Base-by-base conservation (phyloP, 1,140 invertebrate genomes). In the Onthophagus taurus region DNA sequence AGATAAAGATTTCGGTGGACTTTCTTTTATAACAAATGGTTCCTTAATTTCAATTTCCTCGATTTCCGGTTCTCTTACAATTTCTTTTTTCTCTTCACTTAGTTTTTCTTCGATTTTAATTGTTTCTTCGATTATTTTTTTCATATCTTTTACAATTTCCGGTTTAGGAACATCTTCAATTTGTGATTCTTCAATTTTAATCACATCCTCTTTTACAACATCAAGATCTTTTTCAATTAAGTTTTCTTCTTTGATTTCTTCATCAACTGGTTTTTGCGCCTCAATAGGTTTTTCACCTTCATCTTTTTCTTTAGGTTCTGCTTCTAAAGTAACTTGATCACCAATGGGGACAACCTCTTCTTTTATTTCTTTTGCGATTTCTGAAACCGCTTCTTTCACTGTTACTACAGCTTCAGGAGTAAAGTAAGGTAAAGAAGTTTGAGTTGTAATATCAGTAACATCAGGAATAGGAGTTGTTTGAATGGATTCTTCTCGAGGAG, bases 391-490 rank as follows among this genome's bases (percentile, higher is more conserved):
- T 8, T 21, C 36, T 19, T 21, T 12, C 2, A 9, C 13, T 11
- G 12, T 19, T 23, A 12, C 9, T 38, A 26, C 37, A 13, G 11
- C 13, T 41, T 41, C 24, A 18, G 21, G n/a, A 9, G 38, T 41
- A 16, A 13, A 41, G 21, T 23, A 29, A 12, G 47, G 7, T 37
- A 51, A 54, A 30, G 47, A 36, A 8, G 54, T 55, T 49, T 56
- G 54, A 1, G 53, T 48, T 33, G 57, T 52, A 30, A 39, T 42
- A 34, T 60, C 54, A 7, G 36, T n/a, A 17, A 53, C 52, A 11
- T 16, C 44, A n/a, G 55, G 49, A 42, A 61, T 63, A 6, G 71
- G 69, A 19, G 72, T 69, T n/a, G 77, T 78, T 64, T 80, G 72
- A 18, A 53, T 44, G 8, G 57, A 63, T 14, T 53, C 50, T 1